A percentile compares a stretch with the other conserved stretches of the same genome.
Conservation (phyloP, 1,140 invertebrate species). For the Chelonus insularis region DNA sequence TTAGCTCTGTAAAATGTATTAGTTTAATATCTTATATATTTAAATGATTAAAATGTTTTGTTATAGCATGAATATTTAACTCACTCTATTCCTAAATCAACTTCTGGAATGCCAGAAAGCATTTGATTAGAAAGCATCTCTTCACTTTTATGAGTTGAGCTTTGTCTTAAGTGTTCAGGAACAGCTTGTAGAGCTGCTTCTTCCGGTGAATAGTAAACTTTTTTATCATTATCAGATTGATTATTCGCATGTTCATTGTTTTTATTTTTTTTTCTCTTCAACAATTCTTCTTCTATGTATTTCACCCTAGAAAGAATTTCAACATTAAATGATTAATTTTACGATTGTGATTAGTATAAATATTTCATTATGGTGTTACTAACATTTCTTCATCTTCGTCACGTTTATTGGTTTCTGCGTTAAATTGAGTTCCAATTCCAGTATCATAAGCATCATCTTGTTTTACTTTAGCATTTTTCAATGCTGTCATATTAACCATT, state of each 20-base stretch:
- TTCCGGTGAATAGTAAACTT: conserved; percentile 81
- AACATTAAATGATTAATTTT: neutral
- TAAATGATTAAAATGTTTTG: too few relatives aligned
- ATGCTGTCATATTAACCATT: conserved; percentile 86
- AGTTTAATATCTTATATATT: too few relatives aligned
- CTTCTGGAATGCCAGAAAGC: conserved; percentile 99
- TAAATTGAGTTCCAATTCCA: conserved; percentile 95
- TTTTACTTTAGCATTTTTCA: conserved; percentile 79
- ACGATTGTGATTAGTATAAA: too few relatives aligned
- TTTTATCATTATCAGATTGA: conserved; percentile 54
- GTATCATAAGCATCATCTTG: conserved; percentile 85
- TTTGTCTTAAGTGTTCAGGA: conserved; percentile 83
- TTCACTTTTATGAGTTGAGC: conserved; percentile 82
- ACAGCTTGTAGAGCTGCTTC: conserved; percentile 83
- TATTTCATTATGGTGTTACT: conserved; percentile 26
- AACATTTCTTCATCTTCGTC: conserved; percentile 99
- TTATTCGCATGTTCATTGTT: conserved; percentile 45
- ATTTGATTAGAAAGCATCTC: conserved; percentile 99
- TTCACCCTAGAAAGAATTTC: too few relatives aligned
- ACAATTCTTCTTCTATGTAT: conserved; percentile 92
- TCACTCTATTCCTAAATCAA: conserved; percentile 97
- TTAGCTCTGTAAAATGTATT: conserved; percentile 71
- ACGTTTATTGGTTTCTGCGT: conserved; percentile 95
- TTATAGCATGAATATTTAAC: too few relatives aligned
- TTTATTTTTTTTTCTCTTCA: conserved; percentile 79